These are phyloP conservation scores for Montipora efflorescens DNA, from an alignment of 64 coral and sea anemone genomes.

Conservation along the genomic window DNA sequence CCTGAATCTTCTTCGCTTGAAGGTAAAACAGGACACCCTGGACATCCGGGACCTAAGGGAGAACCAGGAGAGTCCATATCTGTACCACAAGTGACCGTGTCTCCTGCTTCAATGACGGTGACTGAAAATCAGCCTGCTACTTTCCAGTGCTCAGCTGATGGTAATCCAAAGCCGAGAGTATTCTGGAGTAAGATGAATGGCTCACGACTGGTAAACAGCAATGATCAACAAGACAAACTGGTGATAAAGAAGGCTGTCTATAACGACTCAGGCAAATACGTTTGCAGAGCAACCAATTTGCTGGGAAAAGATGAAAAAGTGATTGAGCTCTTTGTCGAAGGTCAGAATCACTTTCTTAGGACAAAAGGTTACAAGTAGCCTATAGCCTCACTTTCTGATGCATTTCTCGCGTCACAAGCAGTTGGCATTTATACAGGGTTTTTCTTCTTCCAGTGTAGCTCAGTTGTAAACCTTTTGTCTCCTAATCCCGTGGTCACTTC, in stretches of 20 bases:
- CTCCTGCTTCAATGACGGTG: slow-evolving; percentile 34
- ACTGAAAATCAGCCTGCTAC: slow-evolving; percentile 38
- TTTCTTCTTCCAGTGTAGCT: no score
- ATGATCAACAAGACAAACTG: not conserved
- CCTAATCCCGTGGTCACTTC: no score
- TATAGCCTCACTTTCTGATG: no score
- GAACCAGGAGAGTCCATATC: slow-evolving; percentile 10
- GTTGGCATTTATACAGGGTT: no score
- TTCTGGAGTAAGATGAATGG: slow-evolving; percentile 43
- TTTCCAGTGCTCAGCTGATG: slow-evolving; percentile 41
- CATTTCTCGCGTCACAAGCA: no score
- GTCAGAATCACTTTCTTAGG: not conserved
- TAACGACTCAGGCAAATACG: slow-evolving; percentile 28
- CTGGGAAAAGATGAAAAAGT: slow-evolving; percentile 8
- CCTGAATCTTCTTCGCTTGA: not conserved
- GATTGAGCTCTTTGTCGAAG: slow-evolving; percentile 4
- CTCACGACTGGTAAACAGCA: not conserved
- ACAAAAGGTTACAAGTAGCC: no score
- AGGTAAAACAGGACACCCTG: slow-evolving; percentile 12
- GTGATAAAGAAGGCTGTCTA: not conserved
- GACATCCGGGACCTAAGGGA: slow-evolving; percentile 41
- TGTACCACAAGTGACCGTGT: slow-evolving; percentile 21
- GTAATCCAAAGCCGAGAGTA: slow-evolving; percentile 26
- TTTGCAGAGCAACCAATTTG: slow-evolving; percentile 39
- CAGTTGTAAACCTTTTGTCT: no score